These are phyloP conservation scores for Procambarus clarkii DNA, from an alignment of 1,140 invertebrate genomes.

Conservation along the genomic window DNA sequence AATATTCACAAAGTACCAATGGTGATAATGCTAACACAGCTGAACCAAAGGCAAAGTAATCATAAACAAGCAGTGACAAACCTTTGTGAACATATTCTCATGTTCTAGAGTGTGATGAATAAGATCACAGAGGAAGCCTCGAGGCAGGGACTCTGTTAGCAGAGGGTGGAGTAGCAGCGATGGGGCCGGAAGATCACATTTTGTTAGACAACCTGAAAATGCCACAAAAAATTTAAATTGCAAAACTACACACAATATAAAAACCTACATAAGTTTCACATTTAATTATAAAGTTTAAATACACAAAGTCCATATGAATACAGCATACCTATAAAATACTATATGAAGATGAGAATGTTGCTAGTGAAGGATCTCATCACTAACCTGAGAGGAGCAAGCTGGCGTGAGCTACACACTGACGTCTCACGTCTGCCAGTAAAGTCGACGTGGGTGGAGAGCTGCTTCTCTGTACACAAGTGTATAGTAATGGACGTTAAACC, in stretches of 20 bases:
- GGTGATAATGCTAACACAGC: no score
- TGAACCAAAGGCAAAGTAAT: no score
- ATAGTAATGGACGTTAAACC: background rate
- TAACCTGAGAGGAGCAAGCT: slow-evolving; percentile 59
- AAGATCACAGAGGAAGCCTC: slow-evolving; percentile 83
- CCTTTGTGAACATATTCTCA: slow-evolving; percentile 79
- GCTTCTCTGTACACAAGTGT: slow-evolving; percentile 5
- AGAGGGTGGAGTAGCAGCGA: slow-evolving; percentile 79
- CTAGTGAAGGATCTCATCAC: background rate
- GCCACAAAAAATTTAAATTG: background rate
- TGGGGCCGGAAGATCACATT: background rate
- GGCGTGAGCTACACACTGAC: slow-evolving; percentile 50
- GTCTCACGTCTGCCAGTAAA: slow-evolving; percentile 32
- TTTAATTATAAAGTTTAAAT: background rate
- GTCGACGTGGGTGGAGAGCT: slow-evolving; percentile 45
- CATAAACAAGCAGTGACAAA: slow-evolving; percentile 73
- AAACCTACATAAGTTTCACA: background rate
- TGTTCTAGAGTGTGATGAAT: slow-evolving; percentile 80
- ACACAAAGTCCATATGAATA: background rate
- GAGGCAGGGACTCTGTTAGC: slow-evolving; percentile 81
- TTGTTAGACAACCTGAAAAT: slow-evolving; percentile 10
- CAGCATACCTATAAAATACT: background rate
- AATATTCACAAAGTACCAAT: no score
- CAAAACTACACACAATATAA: no score
- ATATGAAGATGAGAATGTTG: no score